Percentiles rank a stretch among this genome's conserved stretches.
phyloP scores from a whole-genome alignment of 2,888 invertebrate genomes.

The Pegoplata infirma region DNA sequence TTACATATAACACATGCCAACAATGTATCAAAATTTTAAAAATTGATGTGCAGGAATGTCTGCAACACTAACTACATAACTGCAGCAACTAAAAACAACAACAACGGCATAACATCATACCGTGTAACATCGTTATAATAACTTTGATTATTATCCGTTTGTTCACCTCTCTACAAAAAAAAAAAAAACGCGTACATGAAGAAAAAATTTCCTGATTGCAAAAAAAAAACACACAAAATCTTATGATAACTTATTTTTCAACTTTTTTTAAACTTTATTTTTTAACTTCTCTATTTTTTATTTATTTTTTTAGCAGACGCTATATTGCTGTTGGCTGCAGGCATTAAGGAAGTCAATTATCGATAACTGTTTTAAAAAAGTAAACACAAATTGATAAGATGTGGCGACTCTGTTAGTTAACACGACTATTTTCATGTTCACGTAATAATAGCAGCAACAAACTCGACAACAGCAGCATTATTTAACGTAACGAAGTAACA shows the following conservation, averaged over 20 bases:
- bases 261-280: conserved; percentile 27
- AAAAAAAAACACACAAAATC: conserved; percentile 34
- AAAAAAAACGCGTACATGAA: no score
- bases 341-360: conserved; percentile 62
- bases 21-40: background rate
- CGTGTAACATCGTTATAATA: conserved; percentile 18
- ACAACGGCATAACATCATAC: background rate
- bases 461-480: conserved; percentile 43
- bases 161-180: conserved; percentile 42
- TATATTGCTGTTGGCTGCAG: conserved; percentile 42
- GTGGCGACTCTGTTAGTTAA: conserved; percentile 59
- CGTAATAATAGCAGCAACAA: conserved; percentile 47
- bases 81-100: conserved; percentile 5
- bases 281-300: conserved; percentile 29
- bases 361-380: conserved; percentile 49
- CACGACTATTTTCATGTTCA: conserved; percentile 44
- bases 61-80: background rate
- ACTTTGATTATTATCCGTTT: conserved; percentile 54
- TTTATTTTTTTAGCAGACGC: conserved; percentile 43
- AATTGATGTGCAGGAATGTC: background rate
- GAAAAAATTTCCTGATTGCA: conserved; percentile 53
- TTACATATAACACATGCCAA: background rate
- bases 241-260: conserved; percentile 41
- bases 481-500: conserved; percentile 64
- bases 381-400: conserved; percentile 56